Percentiles rank a stretch among this genome's conserved stretches.
These are phyloP conservation scores for Drosophila kohkoa DNA, from an alignment of 1,140 invertebrate species.

Conservation along the genomic window DNA sequence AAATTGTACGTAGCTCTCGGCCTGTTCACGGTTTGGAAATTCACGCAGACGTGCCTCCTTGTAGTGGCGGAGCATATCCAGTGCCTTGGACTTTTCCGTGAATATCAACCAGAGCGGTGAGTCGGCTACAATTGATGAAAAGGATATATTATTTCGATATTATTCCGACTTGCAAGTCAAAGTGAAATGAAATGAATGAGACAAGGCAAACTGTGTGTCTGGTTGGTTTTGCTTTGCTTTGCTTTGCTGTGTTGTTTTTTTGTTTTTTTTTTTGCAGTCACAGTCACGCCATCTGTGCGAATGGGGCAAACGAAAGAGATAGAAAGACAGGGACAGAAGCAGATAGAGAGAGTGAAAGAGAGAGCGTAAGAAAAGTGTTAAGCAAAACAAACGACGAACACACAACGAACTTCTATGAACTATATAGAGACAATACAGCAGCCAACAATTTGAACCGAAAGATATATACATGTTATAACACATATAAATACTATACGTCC, in stretches of 20 bases:
- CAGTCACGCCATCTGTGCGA: slow-evolving; percentile 66
- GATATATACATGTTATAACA: too few relatives aligned
- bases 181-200: slow-evolving; percentile 4
- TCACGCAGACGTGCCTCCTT: slow-evolving; percentile 92
- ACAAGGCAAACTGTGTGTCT: not conserved
- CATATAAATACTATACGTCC: too few relatives aligned
- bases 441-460: not conserved
- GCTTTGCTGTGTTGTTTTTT: too few relatives aligned
- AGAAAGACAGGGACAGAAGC: too few relatives aligned
- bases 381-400: slow-evolving; percentile 65
- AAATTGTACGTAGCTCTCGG: slow-evolving; percentile 88
- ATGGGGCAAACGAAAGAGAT: slow-evolving; percentile 1
- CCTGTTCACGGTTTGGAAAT: slow-evolving; percentile 89
- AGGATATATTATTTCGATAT: not conserved
- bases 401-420: not conserved
- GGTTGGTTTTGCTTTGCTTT: not conserved
- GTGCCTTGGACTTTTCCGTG: slow-evolving; percentile 89
- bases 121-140: slow-evolving; percentile 52
- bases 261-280: too few relatives aligned
- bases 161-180: not conserved
- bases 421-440: not conserved
- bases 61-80: slow-evolving; percentile 90
- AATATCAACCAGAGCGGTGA: slow-evolving; percentile 86
- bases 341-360: not conserved
- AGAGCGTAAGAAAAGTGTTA: slow-evolving; percentile 53